phyloP scores from a whole-genome alignment of 2,113 vertebrate genomes.

The Cynoglossus semilaevis region DNA sequence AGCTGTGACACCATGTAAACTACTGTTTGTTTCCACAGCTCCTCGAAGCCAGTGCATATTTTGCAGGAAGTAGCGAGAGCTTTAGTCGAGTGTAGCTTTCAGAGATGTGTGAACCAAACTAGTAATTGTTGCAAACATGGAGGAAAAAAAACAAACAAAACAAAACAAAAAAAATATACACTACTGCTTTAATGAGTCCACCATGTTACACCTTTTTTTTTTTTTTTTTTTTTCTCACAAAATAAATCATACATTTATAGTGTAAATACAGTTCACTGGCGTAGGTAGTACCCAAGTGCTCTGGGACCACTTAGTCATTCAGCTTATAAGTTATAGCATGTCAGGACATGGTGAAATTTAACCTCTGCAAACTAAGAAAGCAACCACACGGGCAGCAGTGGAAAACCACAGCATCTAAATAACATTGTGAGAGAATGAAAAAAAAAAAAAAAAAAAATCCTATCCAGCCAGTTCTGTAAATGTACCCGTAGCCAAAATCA shows the following conservation, averaged over 20 bases:
- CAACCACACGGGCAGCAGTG: conserved; percentile 33
- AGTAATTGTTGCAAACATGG: conserved; percentile 17
- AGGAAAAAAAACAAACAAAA: conserved; percentile 13
- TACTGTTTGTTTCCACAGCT: conserved; percentile 54
- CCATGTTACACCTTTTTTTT: conserved; percentile 7
- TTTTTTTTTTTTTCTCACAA: conserved; percentile 4
- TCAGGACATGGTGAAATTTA: conserved; percentile 42
- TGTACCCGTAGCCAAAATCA: conserved; percentile 54
- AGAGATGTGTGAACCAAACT: conserved; percentile 36
- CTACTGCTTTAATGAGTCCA: conserved; percentile 22
- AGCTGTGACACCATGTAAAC: conserved; percentile 47
- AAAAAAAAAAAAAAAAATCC: conserved; percentile 8
- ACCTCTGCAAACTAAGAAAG: conserved; percentile 41
- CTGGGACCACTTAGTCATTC: conserved; percentile 46
- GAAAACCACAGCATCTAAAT: conserved; percentile 30
- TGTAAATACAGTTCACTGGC: conserved; percentile 13
- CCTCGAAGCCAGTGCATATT: conserved; percentile 36
- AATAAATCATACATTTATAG: conserved; percentile 46
- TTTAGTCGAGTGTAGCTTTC: conserved; percentile 37
- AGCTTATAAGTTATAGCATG: conserved; percentile 30
- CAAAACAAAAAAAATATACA: neutral
- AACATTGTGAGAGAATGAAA: conserved; percentile 9
- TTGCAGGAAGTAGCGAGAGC: conserved; percentile 40
- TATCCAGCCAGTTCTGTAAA: conserved; percentile 53
- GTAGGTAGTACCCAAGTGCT: conserved; percentile 22